These are phyloP conservation scores for Chaenodraco wilsoni DNA, from an alignment of 2,797 vertebrate genomes.

Conservation along the genomic window DNA sequence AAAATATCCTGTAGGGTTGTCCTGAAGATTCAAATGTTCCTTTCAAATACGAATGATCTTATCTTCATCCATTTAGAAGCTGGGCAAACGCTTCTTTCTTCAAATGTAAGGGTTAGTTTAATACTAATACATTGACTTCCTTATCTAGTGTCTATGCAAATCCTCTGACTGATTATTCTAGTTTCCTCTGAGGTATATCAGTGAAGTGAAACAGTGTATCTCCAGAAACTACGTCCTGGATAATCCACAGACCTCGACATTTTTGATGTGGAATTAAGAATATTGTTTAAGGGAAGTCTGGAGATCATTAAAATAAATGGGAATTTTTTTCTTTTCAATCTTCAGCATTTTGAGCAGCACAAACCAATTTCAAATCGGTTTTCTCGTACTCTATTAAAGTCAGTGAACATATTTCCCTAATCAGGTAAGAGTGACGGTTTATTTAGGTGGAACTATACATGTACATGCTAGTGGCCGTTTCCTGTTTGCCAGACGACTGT, in stretches of 20 bases:
- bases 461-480: conserved; percentile 5
- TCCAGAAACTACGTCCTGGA: neutral
- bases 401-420: neutral
- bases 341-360: neutral
- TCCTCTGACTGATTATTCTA: neutral
- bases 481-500: conserved; percentile 43
- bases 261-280: conserved; percentile 4
- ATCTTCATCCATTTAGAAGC: neutral
- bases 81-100: neutral
- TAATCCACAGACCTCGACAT: neutral
- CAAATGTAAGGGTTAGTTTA: neutral
- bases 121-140: neutral
- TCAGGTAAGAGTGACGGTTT: neutral
- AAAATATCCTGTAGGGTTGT: neutral
- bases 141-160: neutral
- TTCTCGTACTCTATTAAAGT: neutral
- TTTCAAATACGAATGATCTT: neutral
- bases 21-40: neutral
- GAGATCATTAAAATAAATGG: neutral
- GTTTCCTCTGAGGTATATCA: neutral
- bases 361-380: neutral
- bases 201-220: neutral
- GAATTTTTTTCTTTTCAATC: no score
- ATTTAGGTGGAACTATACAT: neutral
- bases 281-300: neutral